Evolutionary conservation across 2,888 invertebrate genomes (phyloP), one percentile per base, ranked within the genome.

Genomic region (Euphydryas editha): DNA sequence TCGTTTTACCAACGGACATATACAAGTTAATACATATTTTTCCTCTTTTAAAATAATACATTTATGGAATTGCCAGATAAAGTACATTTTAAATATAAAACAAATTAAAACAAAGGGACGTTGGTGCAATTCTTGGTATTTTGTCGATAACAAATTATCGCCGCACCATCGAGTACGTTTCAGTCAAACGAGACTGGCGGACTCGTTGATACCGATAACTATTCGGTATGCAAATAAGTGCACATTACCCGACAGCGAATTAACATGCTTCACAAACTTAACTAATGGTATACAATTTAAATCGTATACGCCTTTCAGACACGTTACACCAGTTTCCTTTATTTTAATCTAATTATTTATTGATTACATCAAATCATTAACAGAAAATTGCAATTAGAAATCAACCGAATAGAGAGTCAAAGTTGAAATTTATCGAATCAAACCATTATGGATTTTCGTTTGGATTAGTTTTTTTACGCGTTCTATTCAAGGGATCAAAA

Each of bases 61-160:
- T 58, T 42, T 62, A 42, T 47, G 21, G 61, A 68, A 61, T 59
- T 55, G 55, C 39, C 65, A 54, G 65, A 65, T 65, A 65, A 54
- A 60, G 46, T 58, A 64, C 63, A 67, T 65, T 65, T 64, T 68
- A 64, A 72, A 66, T 73, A 59, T 64, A 70, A 68, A 67, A 63
- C 62, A 70, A 65, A 71, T 67, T 62, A 66, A 67, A 63, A 67
- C 66, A 71, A 67, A 65, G 66, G 58, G 69, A 58, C 64, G 69
- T 69, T 69, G 60, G 64, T 62, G n/a, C 71, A 64, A 69, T 76
- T 79, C 76, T 67, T 73, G 74, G 78, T 76, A 78, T 67, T 73
- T 51, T 65, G 63, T 68, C 67, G 74, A 77, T 76, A 78, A 75
- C 68, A 62, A 59, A 55, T 76, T 77, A 78, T 79, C 76, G 62